phyloP scores from a whole-genome alignment of 2,797 vertebrate genomes.

The Botia kubotai region DNA sequence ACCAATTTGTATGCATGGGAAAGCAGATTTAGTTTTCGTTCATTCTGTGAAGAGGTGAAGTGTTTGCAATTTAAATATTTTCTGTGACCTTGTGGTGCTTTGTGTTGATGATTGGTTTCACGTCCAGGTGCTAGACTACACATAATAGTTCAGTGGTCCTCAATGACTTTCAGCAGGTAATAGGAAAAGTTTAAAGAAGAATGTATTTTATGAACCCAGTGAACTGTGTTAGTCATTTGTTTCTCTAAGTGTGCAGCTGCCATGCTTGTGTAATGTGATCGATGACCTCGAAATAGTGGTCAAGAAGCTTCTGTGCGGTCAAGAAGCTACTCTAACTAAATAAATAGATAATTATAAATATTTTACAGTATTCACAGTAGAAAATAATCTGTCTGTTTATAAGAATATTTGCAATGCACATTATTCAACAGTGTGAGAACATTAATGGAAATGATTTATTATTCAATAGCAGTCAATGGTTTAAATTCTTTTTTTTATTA shows the following conservation, averaged over 20 bases:
- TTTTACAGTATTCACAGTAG: no score
- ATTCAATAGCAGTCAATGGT: no score
- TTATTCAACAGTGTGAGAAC: no score
- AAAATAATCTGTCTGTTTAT: no score
- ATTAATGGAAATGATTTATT: no score
- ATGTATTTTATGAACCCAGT: slow-evolving; percentile 9
- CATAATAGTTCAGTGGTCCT: slow-evolving; percentile 10
- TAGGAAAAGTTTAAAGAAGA: slow-evolving; percentile 18
- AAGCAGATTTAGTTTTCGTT: neutral
- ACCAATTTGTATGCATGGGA: slow-evolving; percentile 30
- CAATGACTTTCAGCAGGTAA: slow-evolving; percentile 37
- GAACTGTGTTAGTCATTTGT: slow-evolving; percentile 11
- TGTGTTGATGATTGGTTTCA: slow-evolving; percentile 25
- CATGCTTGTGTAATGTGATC: neutral
- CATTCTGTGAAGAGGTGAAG: neutral
- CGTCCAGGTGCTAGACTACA: slow-evolving; percentile 24
- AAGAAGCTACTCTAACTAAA: neutral
- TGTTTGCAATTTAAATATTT: neutral
- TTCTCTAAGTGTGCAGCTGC: neutral
- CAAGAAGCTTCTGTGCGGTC: neutral
- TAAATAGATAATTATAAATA: no score
- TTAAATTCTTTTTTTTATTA: no score
- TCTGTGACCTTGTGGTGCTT: neutral
- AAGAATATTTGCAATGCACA: no score
- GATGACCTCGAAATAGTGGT: slow-evolving; percentile 1